A percentile compares a stretch with the other conserved stretches of the same genome.
phyloP scores from a whole-genome alignment of 2,888 invertebrate species.

The Drosophila mulleri region DNA sequence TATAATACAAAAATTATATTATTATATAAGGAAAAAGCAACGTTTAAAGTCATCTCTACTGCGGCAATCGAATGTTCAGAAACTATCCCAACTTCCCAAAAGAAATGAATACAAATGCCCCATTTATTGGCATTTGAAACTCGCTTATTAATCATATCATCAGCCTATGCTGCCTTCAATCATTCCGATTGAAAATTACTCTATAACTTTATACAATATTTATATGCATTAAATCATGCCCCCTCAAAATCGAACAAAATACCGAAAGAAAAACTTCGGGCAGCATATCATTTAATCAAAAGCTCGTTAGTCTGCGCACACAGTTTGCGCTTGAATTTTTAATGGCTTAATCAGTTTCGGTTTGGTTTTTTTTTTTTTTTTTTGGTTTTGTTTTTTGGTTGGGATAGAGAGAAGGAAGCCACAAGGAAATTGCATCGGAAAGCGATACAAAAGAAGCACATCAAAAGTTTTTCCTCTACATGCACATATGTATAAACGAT shows the following conservation, averaged over 20 bases:
- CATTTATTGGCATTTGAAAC: constrained; percentile 29
- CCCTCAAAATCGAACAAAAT: constrained; percentile 15
- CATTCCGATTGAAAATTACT: constrained; percentile 29
- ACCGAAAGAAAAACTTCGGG: constrained; percentile 20
- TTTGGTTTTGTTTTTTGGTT: not conserved
- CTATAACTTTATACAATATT: constrained; percentile 18
- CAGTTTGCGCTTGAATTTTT: constrained; percentile 72
- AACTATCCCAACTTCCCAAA: constrained; percentile 8
- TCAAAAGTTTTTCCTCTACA: constrained; percentile 46
- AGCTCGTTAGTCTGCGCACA: constrained; percentile 70
- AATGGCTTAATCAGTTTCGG: constrained; percentile 70
- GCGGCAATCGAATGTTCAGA: not conserved
- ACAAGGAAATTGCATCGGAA: constrained; percentile 64
- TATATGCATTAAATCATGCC: constrained; percentile 28
- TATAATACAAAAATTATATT: not conserved
- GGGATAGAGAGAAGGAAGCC: constrained; percentile 33
- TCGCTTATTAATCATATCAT: constrained; percentile 29
- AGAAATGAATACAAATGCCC: constrained; percentile 13
- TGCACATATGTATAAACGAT: constrained; percentile 12
- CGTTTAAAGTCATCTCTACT: not conserved
- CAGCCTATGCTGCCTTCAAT: constrained; percentile 8
- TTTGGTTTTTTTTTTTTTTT: constrained; percentile 19
- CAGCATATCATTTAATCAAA: constrained; percentile 68
- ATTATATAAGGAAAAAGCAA: not conserved
- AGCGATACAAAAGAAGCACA: constrained; percentile 62